phyloP scores from a whole-genome alignment of 2,888 invertebrate genomes.

The Balanococcus diminutus region DNA sequence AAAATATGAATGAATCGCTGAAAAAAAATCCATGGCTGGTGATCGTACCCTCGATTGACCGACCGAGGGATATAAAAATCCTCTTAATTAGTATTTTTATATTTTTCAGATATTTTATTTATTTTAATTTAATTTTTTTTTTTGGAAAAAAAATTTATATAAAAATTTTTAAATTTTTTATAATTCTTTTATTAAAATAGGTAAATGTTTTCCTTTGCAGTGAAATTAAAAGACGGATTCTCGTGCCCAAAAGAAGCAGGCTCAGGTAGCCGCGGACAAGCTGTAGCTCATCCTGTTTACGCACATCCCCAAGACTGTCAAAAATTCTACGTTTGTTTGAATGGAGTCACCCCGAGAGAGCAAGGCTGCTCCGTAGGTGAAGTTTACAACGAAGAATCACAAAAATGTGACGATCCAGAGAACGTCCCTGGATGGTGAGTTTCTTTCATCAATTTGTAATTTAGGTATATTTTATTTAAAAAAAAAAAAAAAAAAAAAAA shows the following conservation, averaged over 20 bases:
- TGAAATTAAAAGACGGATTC: conserved; percentile 81
- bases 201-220: conserved; percentile 64
- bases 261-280: conserved; percentile 72
- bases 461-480: neutral
- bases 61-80: neutral
- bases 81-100: too few species aligned
- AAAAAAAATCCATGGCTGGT: neutral
- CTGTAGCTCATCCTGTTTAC: conserved; percentile 82
- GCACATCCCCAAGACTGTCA: conserved; percentile 87
- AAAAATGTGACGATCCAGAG: conserved; percentile 87
- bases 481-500: neutral
- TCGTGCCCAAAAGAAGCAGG: conserved; percentile 77
- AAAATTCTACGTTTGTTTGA: conserved; percentile 88
- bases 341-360: conserved; percentile 84
- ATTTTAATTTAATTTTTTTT: too few species aligned
- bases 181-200: too few species aligned
- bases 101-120: too few species aligned
- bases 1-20: neutral
- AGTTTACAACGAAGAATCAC: conserved; percentile 86
- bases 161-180: neutral
- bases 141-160: too few species aligned
- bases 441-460: neutral
- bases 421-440: conserved; percentile 88
- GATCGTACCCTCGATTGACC: neutral
- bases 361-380: conserved; percentile 84